These are phyloP conservation scores for Meda fulgida DNA, from an alignment of 2,797 vertebrate species.

Conservation along the genomic window DNA sequence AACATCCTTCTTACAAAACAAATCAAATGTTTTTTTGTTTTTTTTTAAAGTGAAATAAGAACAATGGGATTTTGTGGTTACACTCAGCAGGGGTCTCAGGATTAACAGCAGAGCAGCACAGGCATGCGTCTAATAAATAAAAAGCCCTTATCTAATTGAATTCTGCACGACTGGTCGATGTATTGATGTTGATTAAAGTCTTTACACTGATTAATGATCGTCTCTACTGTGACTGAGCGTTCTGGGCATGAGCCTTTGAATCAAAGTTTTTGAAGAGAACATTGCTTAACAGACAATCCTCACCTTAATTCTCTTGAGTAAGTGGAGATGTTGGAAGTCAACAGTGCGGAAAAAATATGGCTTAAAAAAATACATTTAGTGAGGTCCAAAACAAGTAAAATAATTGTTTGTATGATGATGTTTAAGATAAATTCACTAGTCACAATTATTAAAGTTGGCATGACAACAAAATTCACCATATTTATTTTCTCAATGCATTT, in stretches of 20 bases:
- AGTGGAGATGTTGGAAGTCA: background rate
- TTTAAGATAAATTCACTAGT: background rate
- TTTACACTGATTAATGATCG: slow-evolving; percentile 35
- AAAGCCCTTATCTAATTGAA: slow-evolving; percentile 27
- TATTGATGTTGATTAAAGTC: slow-evolving; percentile 44
- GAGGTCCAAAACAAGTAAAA: background rate
- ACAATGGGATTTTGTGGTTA: slow-evolving; percentile 17
- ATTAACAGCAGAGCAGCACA: slow-evolving; percentile 22
- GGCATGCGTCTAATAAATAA: slow-evolving; percentile 18
- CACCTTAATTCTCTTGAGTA: background rate
- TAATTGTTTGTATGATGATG: background rate
- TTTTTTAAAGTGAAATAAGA: background rate
- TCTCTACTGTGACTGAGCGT: slow-evolving; percentile 4
- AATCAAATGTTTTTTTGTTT: background rate
- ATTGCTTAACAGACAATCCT: slow-evolving; percentile 1
- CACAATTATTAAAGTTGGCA: background rate
- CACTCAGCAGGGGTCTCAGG: slow-evolving; percentile 9
- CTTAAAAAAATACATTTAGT: background rate
- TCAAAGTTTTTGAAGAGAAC: slow-evolving; percentile 1
- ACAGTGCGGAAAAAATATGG: background rate
- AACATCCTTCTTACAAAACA: background rate
- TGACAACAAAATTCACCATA: background rate
- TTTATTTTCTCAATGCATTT: background rate
- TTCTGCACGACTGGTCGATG: slow-evolving; percentile 21
- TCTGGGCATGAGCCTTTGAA: background rate